Base-by-base conservation (phyloP, 37 sponge, comb jelly and placozoan species). In the Cliona cf. orientalis region DNA sequence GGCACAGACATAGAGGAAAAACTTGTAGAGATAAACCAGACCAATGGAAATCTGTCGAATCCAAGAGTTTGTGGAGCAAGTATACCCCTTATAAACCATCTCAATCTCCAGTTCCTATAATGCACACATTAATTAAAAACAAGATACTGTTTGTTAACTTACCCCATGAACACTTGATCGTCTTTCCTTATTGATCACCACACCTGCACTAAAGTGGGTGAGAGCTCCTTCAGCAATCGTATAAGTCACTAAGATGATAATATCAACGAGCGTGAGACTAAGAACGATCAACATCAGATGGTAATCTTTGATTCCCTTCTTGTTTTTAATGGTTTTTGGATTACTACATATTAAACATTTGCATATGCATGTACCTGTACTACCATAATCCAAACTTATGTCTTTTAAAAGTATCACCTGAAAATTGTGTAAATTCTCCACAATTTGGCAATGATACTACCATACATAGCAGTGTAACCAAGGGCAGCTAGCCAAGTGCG, bases 381-480 rank as follows among this genome's bases (percentile, higher is more conserved):
- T n/a, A n/a, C n/a, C n/a, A n/a, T n/a, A n/a, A n/a, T n/a, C 5
- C 11, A n/a, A 26, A 62, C 11, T 62, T 19, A 6, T 25, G 7
- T 7, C 9, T 19, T 49, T 49, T 49, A 7, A 25, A 22, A 7
- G 28, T 62, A 25, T 25, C 23, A 62, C 29, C 23, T 19, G 23
- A 26, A n/a, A 6, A 75, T 56, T 12, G 29, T 39, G 32, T 75
- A 75, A 2, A 75, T 38, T 31, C 62, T 55, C 60, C 76, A 75
- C 62, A 75, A 58, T 29, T 75, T 56, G 38, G 76, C 60, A 21
- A 75, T 21, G 17, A 75, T 75, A 12, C 42, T 75, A 11, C 62
- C 76, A 58, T 39, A 38, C 31, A 36, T 31, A 34, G 58, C 37
- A 17, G 53, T 46, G 45, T 72, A 72, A 7, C 74, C 74, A 44